phyloP scores from a whole-genome alignment of 2,888 invertebrate genomes.

The Cremastobaeus sp. region DNA sequence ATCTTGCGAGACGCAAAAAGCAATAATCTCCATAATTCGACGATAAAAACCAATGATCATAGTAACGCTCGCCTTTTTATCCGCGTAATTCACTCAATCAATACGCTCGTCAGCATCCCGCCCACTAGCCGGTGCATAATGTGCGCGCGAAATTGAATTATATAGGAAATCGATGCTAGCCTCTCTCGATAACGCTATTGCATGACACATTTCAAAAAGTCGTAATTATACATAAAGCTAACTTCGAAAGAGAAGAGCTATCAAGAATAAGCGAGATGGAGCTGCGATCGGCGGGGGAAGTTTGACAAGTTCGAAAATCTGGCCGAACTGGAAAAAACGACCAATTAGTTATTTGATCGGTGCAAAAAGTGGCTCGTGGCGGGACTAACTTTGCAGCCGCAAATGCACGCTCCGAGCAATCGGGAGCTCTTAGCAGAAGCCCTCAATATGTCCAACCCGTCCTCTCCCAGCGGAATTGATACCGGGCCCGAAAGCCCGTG shows the following conservation, averaged over 20 bases:
- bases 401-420: slow-evolving; percentile 50
- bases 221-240: no score
- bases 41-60: slow-evolving; percentile 25
- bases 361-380: slow-evolving; percentile 47
- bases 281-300: no score
- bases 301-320: no score
- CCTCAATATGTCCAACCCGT: slow-evolving; percentile 75
- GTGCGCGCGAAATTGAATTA: slow-evolving; percentile 44
- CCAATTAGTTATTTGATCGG: slow-evolving; percentile 22
- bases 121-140: slow-evolving; percentile 28
- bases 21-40: slow-evolving; percentile 27
- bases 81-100: slow-evolving; percentile 34
- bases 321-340: background rate
- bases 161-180: slow-evolving; percentile 36
- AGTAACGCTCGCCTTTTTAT: slow-evolving; percentile 31
- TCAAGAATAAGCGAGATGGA: no score
- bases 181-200: slow-evolving; percentile 25
- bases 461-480: slow-evolving; percentile 70
- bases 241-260: slow-evolving; percentile 7
- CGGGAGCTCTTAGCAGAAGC: slow-evolving; percentile 68
- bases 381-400: slow-evolving; percentile 23
- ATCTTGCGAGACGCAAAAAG: slow-evolving; percentile 14
- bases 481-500: slow-evolving; percentile 46
- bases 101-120: slow-evolving; percentile 20
- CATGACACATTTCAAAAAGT: slow-evolving; percentile 30